These are phyloP conservation scores for Alethe diademata DNA, from an alignment of 2,113 vertebrate species.

Conservation along the genomic window DNA sequence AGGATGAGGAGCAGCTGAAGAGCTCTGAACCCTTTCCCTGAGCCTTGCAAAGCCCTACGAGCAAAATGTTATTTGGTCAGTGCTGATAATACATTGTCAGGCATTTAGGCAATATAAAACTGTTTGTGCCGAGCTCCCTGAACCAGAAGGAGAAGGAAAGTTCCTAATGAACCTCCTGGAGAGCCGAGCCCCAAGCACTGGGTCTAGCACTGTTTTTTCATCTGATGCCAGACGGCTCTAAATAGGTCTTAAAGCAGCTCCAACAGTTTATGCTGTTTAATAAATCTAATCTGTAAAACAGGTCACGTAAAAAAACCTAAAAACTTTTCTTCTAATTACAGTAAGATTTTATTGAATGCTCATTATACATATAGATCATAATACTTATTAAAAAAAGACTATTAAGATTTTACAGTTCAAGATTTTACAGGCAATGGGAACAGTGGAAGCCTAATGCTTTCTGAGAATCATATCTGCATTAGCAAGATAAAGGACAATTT, in stretches of 20 bases:
- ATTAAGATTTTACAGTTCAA: slow-evolving; percentile 77
- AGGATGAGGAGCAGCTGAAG: not conserved
- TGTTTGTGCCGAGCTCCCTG: not conserved
- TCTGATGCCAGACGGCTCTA: not conserved
- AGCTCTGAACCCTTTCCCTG: accelerated
- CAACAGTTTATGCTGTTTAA: slow-evolving; percentile 19
- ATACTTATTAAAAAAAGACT: slow-evolving; percentile 75
- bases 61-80: not conserved
- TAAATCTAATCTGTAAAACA: slow-evolving; percentile 66
- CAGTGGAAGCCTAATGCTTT: slow-evolving; percentile 60
- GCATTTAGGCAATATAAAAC: not conserved
- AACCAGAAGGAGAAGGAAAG: not conserved
- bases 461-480: slow-evolving; percentile 77
- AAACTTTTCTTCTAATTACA: slow-evolving; percentile 76
- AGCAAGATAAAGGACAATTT: slow-evolving; percentile 83
- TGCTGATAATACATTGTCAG: not conserved
- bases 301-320: slow-evolving; percentile 53
- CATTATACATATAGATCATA: slow-evolving; percentile 72
- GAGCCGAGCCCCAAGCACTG: not conserved
- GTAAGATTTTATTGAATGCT: slow-evolving; percentile 73
- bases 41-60: not conserved
- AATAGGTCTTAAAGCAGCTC: slow-evolving; percentile 39
- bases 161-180: slow-evolving; percentile 29
- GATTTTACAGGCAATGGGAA: slow-evolving; percentile 68
- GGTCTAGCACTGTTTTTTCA: not conserved